Evolutionary conservation across 2,797 vertebrate species (phyloP).

Genomic region (Pipistrellus nathusii): DNA sequence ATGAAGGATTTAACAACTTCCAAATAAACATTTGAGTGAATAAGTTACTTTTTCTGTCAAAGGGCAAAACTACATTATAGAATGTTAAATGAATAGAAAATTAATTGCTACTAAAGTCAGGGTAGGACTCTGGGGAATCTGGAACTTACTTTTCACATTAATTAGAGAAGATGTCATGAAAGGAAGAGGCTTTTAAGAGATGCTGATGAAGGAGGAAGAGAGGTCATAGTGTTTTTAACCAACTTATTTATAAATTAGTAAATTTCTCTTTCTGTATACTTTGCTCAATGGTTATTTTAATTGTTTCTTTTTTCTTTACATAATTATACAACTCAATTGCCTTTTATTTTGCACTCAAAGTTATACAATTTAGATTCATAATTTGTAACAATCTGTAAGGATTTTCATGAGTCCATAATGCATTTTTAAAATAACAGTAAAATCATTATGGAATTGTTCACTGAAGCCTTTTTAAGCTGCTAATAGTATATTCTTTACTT

Average conservation of each 20-base stretch:
- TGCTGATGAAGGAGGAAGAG: not conserved
- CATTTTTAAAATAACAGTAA: not conserved
- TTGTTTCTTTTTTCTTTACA: not conserved
- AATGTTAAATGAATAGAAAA: conserved; percentile 72
- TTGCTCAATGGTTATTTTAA: not conserved
- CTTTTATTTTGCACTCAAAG: not conserved
- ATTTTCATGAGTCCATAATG: not conserved
- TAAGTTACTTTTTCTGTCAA: conserved; percentile 72
- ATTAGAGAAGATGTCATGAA: conserved; percentile 60
- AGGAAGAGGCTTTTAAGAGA: conserved; percentile 37
- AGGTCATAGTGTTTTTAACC: conserved; percentile 41
- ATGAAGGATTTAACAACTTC: conserved; percentile 50
- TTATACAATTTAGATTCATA: not conserved
- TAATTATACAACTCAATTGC: not conserved
- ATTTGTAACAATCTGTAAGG: not conserved
- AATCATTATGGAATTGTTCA: not conserved
- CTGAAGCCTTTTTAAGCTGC: not conserved
- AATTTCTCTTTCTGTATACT: not conserved
- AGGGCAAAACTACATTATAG: conserved; percentile 71
- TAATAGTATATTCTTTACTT: not conserved
- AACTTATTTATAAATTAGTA: conserved; percentile 41
- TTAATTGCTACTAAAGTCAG: conserved; percentile 70
- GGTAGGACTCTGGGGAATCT: conserved; percentile 43
- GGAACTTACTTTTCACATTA: conserved; percentile 71
- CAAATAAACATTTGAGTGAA: conserved; percentile 67